Base-by-base conservation (phyloP, 2,888 invertebrate species). In the Nymphalis c-album region DNA sequence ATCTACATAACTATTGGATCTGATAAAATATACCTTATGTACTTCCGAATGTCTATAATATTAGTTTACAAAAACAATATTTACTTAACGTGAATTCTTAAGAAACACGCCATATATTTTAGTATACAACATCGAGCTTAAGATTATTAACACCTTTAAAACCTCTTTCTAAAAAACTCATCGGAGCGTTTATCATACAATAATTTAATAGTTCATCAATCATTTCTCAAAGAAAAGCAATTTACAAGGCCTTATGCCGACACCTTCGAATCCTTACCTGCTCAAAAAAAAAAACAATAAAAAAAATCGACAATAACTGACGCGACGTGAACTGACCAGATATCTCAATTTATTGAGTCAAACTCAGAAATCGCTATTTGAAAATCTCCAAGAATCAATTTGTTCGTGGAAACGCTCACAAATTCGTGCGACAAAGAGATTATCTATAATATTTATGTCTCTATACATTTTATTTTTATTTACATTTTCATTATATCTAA, bases 341-440 rank as follows among this genome's bases (percentile, higher is more conserved):
- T 84, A 82, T 89, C 90, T 92, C 88, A 88, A 90, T 91, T 89
- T 90, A 89, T 86, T 83, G 80, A 82, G 79, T 84, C 75, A 65
- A 60, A 53, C 64, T 64, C 64, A 64, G 64, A 53, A 67, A 64
- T 64, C 66, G 61, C 53, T 67, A 61, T 67, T 45, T 26, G 60
- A 70, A 45, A 62, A 61, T 72, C 58, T 68, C 53, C 58, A 64
- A 50, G 71, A 69, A 72, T 71, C 72, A 78, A 81, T 83, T 82
- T 80, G 81, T 84, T 83, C 84, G 75, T 75, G 75, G 84, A 83
- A 84, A 67, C 47, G 26, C 59, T 73, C 67, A 63, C 75, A 66
- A 66, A 66, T 74, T 72, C 75, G 70, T 76, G 74, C 76, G 82
- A 80, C 79, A 80, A 80, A 80, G 74, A 78, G 78, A 80, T 84